Evolutionary conservation across 2,797 vertebrate species (phyloP), one percentile per base, ranked within the genome.

Genomic region (Pangasius mekongensis): DNA sequence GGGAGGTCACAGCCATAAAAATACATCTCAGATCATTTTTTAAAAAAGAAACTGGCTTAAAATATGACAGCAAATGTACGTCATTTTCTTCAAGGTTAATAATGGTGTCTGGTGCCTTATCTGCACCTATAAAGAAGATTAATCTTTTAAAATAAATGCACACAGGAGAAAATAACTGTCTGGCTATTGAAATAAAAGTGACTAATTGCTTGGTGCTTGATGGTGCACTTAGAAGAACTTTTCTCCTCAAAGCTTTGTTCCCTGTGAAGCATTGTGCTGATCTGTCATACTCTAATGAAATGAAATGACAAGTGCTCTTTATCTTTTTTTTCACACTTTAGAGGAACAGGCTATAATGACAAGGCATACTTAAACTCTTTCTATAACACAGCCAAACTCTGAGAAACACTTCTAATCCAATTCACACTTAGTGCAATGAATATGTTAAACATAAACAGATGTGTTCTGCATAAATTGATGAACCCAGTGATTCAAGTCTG

Each of bases 111-210:
- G 83, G 47, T 9, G 69, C 39, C 47, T 84, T 85, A 62, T 87
- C n/a, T 78, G 71, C n/a, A 49, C 36, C 54, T 85, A 58, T 88
- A 78, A 84, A 67, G 36, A 66, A 18, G 54, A 64, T 74, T 49
- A 76, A 83, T 83, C 22, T 73, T 74, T 73, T 87, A 56, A 84
- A 84, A 39, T 84, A 62, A 76, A 83, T 88, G 30, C 66, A 84
- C 24, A 22, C 62, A 36, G 54, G 76, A 71, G 58, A 64, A 69
- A 85, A 58, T 56, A 84, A 33, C 49, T 60, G 43, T 78, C 66
- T 67, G 49, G 49, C 49, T 87, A 20, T 30, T 87, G 81, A 64
- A 89, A 84, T 60, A 58, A 82, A 87, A 83, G 20, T 78, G 30
- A 77, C 39, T 62, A 83, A 64, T 60, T 86, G 22, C 60, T 83